These are phyloP conservation scores for Steatocranus sp. DNA, from an alignment of 2,797 vertebrate genomes.

Conservation along the genomic window DNA sequence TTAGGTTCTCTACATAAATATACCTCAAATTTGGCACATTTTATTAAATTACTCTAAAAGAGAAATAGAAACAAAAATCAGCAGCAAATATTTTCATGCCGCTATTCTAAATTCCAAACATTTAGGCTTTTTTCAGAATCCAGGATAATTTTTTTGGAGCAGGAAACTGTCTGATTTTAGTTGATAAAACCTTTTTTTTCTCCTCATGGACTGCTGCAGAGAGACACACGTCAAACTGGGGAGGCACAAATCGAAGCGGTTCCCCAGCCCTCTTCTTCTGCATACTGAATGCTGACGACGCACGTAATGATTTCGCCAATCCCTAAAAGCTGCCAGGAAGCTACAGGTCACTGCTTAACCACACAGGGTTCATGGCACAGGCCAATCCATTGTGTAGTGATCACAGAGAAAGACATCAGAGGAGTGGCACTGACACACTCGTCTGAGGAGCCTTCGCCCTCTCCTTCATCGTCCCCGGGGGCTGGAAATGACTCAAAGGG, in stretches of 20 bases:
- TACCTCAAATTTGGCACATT: background rate
- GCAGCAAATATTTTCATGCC: background rate
- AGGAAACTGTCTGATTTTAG: background rate
- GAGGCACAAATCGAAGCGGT: slow-evolving; percentile 46
- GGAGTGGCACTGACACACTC: slow-evolving; percentile 91
- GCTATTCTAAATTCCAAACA: background rate
- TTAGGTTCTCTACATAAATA: background rate
- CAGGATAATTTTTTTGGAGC: background rate
- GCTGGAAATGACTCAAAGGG: slow-evolving; percentile 84
- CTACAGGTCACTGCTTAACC: slow-evolving; percentile 78
- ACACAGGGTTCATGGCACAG: slow-evolving; percentile 69
- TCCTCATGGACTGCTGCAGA: slow-evolving; percentile 12
- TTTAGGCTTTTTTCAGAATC: background rate
- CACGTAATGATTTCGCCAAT: slow-evolving; percentile 72
- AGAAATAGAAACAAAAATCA: background rate
- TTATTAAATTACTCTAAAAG: background rate
- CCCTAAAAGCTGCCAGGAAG: slow-evolving; percentile 49
- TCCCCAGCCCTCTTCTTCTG: slow-evolving; percentile 42
- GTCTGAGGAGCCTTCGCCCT: slow-evolving; percentile 86
- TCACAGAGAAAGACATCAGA: slow-evolving; percentile 90
- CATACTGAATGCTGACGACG: slow-evolving; percentile 72
- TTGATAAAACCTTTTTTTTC: background rate
- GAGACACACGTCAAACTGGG: slow-evolving; percentile 40
- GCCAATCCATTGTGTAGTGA: slow-evolving; percentile 89
- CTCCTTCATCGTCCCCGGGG: slow-evolving; percentile 83